Evolutionary conservation across 2,113 vertebrate species (phyloP).

Genomic region (Prunella himalayana): DNA sequence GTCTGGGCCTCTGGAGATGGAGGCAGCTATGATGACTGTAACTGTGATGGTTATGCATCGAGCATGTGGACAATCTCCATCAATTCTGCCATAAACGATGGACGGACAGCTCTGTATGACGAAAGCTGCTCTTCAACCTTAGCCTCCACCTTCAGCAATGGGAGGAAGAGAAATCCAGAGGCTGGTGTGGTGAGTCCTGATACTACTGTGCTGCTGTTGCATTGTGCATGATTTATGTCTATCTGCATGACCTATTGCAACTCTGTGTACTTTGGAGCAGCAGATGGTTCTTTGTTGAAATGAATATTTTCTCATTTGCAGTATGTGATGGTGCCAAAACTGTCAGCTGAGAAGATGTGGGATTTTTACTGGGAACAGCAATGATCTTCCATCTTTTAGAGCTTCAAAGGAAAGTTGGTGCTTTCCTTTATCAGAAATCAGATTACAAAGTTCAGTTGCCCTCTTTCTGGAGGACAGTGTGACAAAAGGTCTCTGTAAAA

Average conservation of each 20-base stretch:
- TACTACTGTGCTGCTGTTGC: not conserved
- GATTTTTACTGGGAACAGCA: not conserved
- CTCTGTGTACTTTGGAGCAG: not conserved
- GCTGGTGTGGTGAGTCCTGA: constrained; percentile 89
- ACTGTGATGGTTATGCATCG: constrained; percentile 96
- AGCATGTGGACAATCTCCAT: constrained; percentile 99
- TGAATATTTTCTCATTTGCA: not conserved
- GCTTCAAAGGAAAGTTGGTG: not conserved
- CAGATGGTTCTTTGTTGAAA: not conserved
- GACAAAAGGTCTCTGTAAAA: not conserved
- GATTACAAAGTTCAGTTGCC: not conserved
- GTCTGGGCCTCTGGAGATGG: constrained; percentile 98
- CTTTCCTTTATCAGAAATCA: not conserved
- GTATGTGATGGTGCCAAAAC: not conserved
- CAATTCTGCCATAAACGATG: constrained; percentile 98
- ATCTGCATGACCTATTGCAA: not conserved
- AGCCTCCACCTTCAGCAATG: constrained; percentile 97
- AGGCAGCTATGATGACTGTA: constrained; percentile 97
- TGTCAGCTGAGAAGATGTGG: not conserved
- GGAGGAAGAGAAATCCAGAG: constrained; percentile 95
- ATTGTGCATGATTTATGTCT: not conserved
- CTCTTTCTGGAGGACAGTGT: not conserved
- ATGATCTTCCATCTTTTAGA: not conserved
- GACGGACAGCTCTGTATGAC: constrained; percentile 93
- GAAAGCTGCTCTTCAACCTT: constrained; percentile 98